Evolutionary conservation across 2,113 vertebrate genomes (phyloP).

Genomic region (Tricholaema leucomelas): DNA sequence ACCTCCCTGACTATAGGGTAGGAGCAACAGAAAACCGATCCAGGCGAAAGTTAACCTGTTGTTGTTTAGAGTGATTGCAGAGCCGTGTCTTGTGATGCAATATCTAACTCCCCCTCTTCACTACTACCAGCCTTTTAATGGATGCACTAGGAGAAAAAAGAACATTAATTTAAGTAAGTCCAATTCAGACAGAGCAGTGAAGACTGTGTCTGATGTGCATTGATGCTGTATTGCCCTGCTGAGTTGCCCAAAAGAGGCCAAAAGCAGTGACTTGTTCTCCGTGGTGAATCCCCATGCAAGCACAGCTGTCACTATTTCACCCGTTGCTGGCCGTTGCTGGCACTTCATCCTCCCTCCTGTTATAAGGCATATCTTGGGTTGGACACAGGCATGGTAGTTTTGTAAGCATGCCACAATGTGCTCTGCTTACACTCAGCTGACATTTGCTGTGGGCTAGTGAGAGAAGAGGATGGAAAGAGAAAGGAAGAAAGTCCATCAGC

Average conservation of each 20-base stretch:
- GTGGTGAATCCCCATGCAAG: neutral
- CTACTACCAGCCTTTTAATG: neutral
- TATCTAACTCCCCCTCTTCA: neutral
- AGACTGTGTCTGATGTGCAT: fast-evolving
- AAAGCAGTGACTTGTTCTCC: neutral
- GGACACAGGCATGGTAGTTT: neutral
- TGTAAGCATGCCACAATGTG: no score
- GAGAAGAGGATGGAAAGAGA: neutral
- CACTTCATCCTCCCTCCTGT: fast-evolving
- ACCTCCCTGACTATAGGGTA: neutral
- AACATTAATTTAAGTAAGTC: neutral
- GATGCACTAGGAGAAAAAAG: neutral
- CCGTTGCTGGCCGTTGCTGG: neutral
- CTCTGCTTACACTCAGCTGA: neutral
- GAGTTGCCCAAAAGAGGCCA: neutral
- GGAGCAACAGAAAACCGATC: neutral
- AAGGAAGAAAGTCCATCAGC: neutral
- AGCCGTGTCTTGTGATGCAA: neutral
- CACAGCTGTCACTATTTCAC: neutral
- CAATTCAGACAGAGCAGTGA: neutral
- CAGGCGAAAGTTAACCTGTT: neutral
- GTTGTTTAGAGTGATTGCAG: neutral
- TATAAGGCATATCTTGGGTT: neutral
- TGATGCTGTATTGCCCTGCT: fast-evolving
- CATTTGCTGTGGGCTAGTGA: neutral